These are phyloP conservation scores for Bufo bufo DNA, from an alignment of 2,113 vertebrate genomes.

Conservation along the genomic window DNA sequence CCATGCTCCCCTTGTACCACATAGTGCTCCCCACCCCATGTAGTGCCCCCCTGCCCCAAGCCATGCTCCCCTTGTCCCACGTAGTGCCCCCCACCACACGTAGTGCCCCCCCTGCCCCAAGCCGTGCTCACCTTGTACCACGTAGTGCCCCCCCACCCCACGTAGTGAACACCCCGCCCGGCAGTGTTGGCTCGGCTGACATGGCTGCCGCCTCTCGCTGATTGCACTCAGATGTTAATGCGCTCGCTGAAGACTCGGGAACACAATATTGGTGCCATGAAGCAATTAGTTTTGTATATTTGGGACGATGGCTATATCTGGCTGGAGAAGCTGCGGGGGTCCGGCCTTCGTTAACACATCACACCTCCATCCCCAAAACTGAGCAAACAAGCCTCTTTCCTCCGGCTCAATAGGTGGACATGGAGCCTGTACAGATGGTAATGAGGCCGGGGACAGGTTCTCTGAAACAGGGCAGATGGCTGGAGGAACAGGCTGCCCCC, in stretches of 20 bases:
- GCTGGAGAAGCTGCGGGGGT: not conserved
- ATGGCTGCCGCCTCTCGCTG: too few relatives aligned
- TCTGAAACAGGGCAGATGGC: not conserved
- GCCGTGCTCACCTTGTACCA: too few relatives aligned
- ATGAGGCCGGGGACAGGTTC: conserved; percentile 10
- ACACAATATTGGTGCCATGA: conserved; percentile 18
- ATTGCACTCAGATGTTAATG: not conserved
- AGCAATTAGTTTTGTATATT: conserved; percentile 39
- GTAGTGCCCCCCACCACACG: too few relatives aligned
- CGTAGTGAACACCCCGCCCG: not conserved
- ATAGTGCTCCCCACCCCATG: not conserved
- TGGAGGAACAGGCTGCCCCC: not conserved
- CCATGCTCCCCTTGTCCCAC: too few relatives aligned
- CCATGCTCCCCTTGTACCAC: too few relatives aligned
- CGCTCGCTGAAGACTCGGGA: not conserved
- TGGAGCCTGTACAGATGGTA: conserved; percentile 39
- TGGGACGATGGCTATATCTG: not conserved
- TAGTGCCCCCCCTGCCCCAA: too few relatives aligned
- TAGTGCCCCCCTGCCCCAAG: not conserved
- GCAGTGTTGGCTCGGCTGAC: too few relatives aligned
- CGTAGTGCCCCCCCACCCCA: too few relatives aligned
- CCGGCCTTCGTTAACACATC: conserved; percentile 28
- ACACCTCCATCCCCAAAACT: conserved; percentile 12
- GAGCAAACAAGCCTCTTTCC: conserved; percentile 49
- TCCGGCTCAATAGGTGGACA: not conserved